These are phyloP conservation scores for Neoseiulus cucumeris DNA, from an alignment of 1,140 invertebrate species.

Conservation along the genomic window DNA sequence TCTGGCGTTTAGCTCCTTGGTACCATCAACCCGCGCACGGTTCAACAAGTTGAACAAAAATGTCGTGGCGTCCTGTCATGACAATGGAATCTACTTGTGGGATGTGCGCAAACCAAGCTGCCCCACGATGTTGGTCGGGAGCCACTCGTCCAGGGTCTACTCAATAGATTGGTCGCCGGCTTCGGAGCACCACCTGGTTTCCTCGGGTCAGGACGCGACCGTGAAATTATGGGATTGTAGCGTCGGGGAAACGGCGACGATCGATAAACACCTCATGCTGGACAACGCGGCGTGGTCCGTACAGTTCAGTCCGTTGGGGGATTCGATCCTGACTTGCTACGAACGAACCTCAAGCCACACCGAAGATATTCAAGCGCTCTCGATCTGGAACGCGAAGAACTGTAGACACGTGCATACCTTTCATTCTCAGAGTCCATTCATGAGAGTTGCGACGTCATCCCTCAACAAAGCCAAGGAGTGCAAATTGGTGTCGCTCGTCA, in stretches of 20 bases:
- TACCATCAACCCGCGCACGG: not conserved
- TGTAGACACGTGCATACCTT: not conserved
- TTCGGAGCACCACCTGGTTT: not conserved
- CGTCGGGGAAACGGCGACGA: not conserved
- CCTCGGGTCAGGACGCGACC: not conserved
- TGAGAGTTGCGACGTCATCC: not conserved
- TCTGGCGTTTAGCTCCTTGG: not conserved
- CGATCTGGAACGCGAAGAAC: not conserved
- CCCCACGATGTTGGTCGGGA: not conserved
- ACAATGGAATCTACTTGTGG: conserved; percentile 7
- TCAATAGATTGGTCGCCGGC: not conserved
- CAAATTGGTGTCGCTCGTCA: not conserved
- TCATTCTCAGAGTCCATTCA: not conserved
- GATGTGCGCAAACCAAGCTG: not conserved
- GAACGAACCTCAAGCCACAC: not conserved
- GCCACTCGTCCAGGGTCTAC: not conserved
- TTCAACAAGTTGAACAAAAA: conserved; percentile 5
- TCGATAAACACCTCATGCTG: not conserved
- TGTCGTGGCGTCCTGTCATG: not conserved
- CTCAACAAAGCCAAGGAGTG: not conserved
- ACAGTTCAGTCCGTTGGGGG: not conserved
- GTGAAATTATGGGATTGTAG: conserved; percentile 2
- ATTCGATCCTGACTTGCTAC: not conserved
- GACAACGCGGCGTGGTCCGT: not conserved
- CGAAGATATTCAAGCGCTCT: not conserved